These are phyloP conservation scores for Cyanistes caeruleus DNA, from an alignment of 2,113 vertebrate genomes.

Conservation along the genomic window DNA sequence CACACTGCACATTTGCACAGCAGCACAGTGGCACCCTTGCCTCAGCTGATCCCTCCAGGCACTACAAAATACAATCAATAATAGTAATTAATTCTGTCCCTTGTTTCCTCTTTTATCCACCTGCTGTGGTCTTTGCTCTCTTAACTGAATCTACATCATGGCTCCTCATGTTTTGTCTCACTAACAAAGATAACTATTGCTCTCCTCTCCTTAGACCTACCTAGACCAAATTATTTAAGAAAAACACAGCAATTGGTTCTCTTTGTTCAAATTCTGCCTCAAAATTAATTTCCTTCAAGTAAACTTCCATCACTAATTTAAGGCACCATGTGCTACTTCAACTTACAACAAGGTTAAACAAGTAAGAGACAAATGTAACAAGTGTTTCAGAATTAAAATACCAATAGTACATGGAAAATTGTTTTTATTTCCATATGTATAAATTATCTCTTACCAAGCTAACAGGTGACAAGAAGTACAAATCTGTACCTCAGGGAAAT, in stretches of 20 bases:
- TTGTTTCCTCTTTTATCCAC: background rate
- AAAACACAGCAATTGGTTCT: background rate
- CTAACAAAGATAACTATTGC: background rate
- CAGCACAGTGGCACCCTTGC: rapidly evolving
- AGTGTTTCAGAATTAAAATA: background rate
- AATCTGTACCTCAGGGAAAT: background rate
- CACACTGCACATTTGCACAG: background rate
- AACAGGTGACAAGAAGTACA: background rate
- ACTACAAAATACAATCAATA: background rate
- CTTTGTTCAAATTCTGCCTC: background rate
- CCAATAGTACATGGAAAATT: rapidly evolving
- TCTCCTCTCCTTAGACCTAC: background rate
- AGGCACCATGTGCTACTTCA: background rate
- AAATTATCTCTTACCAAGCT: background rate
- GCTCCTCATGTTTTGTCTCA: background rate
- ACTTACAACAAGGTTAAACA: background rate
- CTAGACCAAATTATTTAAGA: background rate
- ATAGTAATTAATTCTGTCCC: constrained; percentile 2
- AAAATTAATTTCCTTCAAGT: background rate
- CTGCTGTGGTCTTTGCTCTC: background rate
- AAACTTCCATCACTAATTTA: background rate
- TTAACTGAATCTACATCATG: background rate
- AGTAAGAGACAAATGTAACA: background rate
- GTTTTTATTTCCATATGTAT: background rate
- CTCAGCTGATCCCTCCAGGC: background rate